A percentile compares a stretch with the other conserved stretches of the same genome.
Evolutionary conservation across 2,113 vertebrate species (phyloP).

Genomic region (Melanerpes formicivorus): DNA sequence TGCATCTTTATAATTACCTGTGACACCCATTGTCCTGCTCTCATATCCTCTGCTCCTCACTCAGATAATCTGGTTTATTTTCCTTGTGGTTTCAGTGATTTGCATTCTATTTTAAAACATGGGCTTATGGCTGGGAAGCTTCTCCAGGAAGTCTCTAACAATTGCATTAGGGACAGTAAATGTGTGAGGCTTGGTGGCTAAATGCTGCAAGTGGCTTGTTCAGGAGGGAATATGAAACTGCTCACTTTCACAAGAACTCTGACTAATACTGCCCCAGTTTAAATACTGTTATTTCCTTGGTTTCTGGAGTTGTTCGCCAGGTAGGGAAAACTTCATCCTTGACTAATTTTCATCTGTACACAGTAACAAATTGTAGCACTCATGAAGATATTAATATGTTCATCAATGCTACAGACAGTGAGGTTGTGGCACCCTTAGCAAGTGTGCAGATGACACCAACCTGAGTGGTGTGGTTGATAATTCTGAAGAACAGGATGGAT

Average conservation of each 20-base stretch:
- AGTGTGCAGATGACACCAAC: no score
- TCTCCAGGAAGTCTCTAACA: not conserved
- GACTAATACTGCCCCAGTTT: not conserved
- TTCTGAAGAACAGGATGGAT: no score
- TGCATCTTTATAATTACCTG: constrained; percentile 82
- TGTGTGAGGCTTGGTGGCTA: not conserved
- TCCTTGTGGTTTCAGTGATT: constrained; percentile 15
- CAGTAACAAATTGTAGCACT: not conserved
- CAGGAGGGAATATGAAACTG: not conserved
- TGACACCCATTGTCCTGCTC: constrained; percentile 74
- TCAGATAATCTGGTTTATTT: constrained; percentile 55
- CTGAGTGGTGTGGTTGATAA: no score
- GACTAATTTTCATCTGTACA: not conserved
- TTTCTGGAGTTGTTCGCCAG: not conserved
- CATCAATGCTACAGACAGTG: no score
- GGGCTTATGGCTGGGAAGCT: not conserved
- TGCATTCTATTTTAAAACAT: constrained; percentile 30
- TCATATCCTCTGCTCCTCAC: constrained; percentile 49
- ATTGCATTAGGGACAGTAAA: not conserved
- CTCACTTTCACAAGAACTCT: not conserved
- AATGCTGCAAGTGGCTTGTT: not conserved
- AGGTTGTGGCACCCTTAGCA: no score
- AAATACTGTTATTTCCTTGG: not conserved
- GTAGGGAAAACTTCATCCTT: not conserved
- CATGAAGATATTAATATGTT: not conserved